Percentiles rank a stretch among this genome's conserved stretches.
These are phyloP conservation scores for Prunella himalayana DNA, from an alignment of 2,113 vertebrate genomes.

Conservation along the genomic window DNA sequence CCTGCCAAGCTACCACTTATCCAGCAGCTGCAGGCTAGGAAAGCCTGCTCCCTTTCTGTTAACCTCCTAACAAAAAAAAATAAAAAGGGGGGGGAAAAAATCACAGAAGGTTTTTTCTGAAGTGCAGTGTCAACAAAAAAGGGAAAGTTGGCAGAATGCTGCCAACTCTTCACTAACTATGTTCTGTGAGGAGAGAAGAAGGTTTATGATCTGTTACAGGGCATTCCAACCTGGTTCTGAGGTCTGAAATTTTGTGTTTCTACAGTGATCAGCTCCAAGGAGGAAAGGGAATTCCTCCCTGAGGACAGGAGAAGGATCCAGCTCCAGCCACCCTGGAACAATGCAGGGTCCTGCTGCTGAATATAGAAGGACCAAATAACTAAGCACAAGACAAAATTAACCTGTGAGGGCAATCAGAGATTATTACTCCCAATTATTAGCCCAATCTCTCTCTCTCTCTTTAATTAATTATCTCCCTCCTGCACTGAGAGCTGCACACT, in stretches of 20 bases:
- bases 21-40: constrained; percentile 44
- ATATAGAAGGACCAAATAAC: background rate
- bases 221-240: background rate
- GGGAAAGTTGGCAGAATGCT: background rate
- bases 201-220: background rate
- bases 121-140: background rate
- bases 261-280: background rate
- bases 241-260: background rate
- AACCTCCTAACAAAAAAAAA: background rate
- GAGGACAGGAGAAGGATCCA: background rate
- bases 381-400: background rate
- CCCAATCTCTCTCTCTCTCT: background rate
- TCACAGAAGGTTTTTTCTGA: background rate
- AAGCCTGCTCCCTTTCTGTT: constrained; percentile 12
- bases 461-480: background rate
- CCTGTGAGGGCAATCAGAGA: background rate
- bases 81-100: fast-evolving
- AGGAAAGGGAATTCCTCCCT: background rate
- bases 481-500: background rate
- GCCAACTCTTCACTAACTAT: background rate
- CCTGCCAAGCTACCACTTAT: background rate
- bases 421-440: background rate
- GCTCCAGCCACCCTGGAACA: fast-evolving
- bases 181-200: background rate
- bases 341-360: background rate